Evolutionary conservation across 2,888 invertebrate genomes (phyloP).

Genomic region (Aphidius colemani): DNA sequence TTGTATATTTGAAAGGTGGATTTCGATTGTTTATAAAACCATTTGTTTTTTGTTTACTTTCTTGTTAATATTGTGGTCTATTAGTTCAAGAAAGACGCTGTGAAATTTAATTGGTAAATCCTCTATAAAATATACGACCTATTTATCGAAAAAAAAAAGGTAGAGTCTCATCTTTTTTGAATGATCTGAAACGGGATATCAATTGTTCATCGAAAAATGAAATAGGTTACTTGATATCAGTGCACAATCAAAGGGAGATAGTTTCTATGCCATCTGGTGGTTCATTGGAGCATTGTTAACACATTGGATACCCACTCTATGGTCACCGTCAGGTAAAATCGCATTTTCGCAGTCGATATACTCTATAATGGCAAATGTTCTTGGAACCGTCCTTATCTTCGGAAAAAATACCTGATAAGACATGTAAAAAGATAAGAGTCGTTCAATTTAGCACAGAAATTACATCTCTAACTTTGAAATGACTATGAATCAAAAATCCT

Average conservation of each 20-base stretch:
- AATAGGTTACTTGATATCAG: background rate
- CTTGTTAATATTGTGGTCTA: too few species aligned
- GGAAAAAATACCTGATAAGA: background rate
- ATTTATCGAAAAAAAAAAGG: too few species aligned
- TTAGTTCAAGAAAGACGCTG: too few species aligned
- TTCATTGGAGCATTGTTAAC: constrained; percentile 46
- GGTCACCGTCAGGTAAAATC: constrained; percentile 30
- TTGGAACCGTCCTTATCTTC: constrained; percentile 5
- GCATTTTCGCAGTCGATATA: constrained; percentile 57
- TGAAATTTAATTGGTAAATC: too few species aligned
- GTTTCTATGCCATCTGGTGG: constrained; percentile 59
- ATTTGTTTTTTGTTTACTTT: too few species aligned
- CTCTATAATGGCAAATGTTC: constrained; percentile 18
- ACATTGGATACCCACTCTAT: constrained; percentile 42
- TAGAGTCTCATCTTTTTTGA: too few species aligned
- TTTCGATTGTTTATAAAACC: too few species aligned
- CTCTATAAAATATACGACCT: too few species aligned
- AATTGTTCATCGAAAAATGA: too few species aligned
- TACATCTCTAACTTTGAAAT: too few species aligned
- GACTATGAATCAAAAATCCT: background rate
- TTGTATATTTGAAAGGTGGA: too few species aligned
- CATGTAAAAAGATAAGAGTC: background rate
- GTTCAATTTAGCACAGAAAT: background rate
- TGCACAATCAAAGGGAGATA: constrained; percentile 41
- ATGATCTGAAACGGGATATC: too few species aligned